Conservation (phyloP, 2,797 vertebrate species). For the Phrynocephalus guinanensis region DNA sequence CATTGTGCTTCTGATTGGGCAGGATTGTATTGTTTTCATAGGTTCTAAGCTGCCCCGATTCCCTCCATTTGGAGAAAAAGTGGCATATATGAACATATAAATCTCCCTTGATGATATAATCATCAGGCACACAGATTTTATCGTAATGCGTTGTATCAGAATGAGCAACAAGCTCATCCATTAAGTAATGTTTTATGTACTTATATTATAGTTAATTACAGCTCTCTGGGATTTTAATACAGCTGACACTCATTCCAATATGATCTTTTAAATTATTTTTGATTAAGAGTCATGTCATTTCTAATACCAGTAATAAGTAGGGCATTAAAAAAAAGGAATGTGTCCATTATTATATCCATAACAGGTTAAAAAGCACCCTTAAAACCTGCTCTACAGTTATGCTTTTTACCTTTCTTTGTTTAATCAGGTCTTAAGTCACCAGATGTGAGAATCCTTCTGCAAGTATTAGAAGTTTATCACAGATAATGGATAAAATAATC, state of each 20-base stretch:
- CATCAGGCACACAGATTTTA: not conserved
- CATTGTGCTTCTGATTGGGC: no score
- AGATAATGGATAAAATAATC: constrained; percentile 52
- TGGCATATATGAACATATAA: not conserved
- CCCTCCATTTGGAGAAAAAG: not conserved
- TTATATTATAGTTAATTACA: constrained; percentile 3
- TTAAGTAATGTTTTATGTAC: not conserved
- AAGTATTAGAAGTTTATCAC: constrained; percentile 45
- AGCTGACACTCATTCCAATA: not conserved
- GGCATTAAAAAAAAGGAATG: constrained; percentile 7
- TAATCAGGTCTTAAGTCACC: constrained; percentile 52
- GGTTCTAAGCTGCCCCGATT: no score
- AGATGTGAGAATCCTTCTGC: constrained; percentile 52
- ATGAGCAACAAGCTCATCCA: not conserved
- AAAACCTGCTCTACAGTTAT: constrained; percentile 39
- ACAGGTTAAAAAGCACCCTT: constrained; percentile 24
- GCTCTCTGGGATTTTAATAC: not conserved
- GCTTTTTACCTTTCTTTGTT: constrained; percentile 33
- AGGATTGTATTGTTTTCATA: no score
- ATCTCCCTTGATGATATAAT: not conserved
- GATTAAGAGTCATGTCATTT: constrained; percentile 23
- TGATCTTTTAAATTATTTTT: constrained; percentile 19
- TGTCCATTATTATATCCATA: not conserved
- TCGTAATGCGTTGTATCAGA: not conserved
- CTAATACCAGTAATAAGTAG: not conserved